Percentiles rank a stretch among this genome's conserved stretches.
Conservation (phyloP, 1,140 invertebrate genomes). For the Eriocheir sinensis region DNA sequence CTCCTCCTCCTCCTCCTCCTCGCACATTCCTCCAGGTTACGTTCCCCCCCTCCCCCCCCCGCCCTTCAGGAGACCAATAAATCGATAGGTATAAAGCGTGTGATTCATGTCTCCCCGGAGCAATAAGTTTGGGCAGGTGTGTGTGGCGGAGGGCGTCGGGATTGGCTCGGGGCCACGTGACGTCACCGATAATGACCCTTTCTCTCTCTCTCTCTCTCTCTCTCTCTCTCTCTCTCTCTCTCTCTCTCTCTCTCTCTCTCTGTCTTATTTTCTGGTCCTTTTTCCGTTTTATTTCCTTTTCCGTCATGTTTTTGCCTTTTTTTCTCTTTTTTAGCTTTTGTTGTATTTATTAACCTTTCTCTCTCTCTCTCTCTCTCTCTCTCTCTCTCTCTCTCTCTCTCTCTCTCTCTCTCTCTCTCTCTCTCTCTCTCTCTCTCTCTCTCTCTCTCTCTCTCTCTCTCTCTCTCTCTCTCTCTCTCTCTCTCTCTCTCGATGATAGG, state of each 20-base stretch:
- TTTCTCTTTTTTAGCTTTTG: not conserved
- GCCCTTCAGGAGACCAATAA: conserved; percentile 46
- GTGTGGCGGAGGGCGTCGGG: conserved; percentile 6
- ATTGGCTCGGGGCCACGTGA: conserved; percentile 62
- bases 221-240: conserved; percentile 26
- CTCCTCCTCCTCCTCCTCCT: too few relatives aligned
- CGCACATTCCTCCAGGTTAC: not conserved
- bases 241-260: conserved; percentile 25
- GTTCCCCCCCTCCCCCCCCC: not conserved
- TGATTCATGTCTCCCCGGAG: conserved; percentile 36
- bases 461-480: not conserved
- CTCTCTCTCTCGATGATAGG: not conserved
- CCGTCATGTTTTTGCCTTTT: not conserved
- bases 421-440: not conserved
- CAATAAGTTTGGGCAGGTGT: conserved; percentile 72
- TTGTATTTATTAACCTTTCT: not conserved
- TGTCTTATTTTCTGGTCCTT: conserved; percentile 39
- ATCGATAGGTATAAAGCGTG: conserved; percentile 69
- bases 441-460: not conserved
- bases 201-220: conserved; percentile 46
- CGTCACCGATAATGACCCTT: conserved; percentile 74
- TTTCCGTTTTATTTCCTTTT: not conserved
- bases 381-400: conserved; percentile 20
- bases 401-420: not conserved
- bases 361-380: conserved; percentile 35